Base-by-base conservation (phyloP, 1,140 invertebrate genomes). In the Gonatopus flavifemur region DNA sequence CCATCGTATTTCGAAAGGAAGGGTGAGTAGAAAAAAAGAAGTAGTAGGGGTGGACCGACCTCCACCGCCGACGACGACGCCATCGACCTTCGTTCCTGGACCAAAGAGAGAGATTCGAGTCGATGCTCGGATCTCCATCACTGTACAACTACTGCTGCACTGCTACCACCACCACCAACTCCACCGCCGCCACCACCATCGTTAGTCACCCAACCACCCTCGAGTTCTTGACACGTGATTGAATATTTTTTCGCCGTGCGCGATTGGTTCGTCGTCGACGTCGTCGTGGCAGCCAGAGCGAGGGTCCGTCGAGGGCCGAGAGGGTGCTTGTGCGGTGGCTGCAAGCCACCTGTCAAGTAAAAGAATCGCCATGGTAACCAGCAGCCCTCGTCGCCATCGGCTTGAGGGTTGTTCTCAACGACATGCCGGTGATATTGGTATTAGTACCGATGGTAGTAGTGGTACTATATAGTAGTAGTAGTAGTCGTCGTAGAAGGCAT, bases 171-270 rank as follows among this genome's bases (percentile, higher is more conserved):
- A 64, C 51, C 59, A 38, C 49, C 53, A 47, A 57, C 55, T 55
- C 52, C 41, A 52, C 49, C 39, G 30, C 48, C 53, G 49, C 48
- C 49, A 57, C 56, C 54, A 52, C 40, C 28, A 30, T 51, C 52
- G 47, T 19, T 47, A 50, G 49, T 51, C 60, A 35, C 44, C 46
- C 45, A 32, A 53, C 44, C 59, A 53, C 57, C 55, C 59, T 53
- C 61, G 48, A 62, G 64, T 72, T 67, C 74, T 74, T 76, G 72
- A 75, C 70, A 71, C 71, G 70, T 74, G 74, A 76, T 76, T 74
- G 72, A 76, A 76, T 76, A 76, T 75, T 76, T 76, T 76, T 76
- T 74, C 72, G 71, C 62, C 61, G 63, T 67, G 68, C 70, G 69
- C 71, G 74, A 76, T 76, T 76, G 74, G 74, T 76, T 75, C 70